Evolutionary conservation across 2,113 vertebrate species (phyloP).

Genomic region (Oncorhynchus keta): DNA sequence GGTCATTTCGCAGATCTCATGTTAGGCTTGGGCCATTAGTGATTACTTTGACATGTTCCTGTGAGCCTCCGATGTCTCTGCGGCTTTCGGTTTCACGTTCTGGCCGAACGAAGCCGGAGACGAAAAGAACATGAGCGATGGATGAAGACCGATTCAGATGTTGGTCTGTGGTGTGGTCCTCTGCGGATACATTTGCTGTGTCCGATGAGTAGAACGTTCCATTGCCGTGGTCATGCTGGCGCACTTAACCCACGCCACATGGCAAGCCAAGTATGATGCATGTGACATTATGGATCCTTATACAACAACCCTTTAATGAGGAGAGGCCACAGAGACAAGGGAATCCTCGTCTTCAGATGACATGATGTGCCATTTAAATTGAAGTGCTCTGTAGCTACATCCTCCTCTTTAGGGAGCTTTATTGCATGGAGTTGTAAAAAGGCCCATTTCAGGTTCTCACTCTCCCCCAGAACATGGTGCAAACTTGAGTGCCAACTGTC

Average conservation of each 20-base stretch:
- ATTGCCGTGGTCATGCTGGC: slow-evolving; percentile 1
- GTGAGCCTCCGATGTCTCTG: neutral
- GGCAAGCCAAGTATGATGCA: slow-evolving; percentile 10
- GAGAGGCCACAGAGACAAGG: slow-evolving; percentile 45
- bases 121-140: neutral
- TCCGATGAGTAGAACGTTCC: neutral
- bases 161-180: neutral
- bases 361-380: slow-evolving; percentile 59
- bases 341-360: slow-evolving; percentile 54
- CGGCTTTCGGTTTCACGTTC: neutral
- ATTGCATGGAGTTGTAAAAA: slow-evolving; percentile 18
- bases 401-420: slow-evolving; percentile 20
- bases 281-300: slow-evolving; percentile 29
- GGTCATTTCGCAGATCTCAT: too few species aligned
- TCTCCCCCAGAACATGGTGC: neutral
- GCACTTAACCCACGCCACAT: slow-evolving; percentile 27
- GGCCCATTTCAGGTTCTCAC: slow-evolving; percentile 1
- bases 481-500: neutral
- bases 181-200: neutral
- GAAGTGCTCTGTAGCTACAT: slow-evolving; percentile 42
- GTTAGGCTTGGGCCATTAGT: too few species aligned
- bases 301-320: slow-evolving; percentile 33
- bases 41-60: neutral
- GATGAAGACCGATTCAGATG: neutral
- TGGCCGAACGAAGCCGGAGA: neutral